These are phyloP conservation scores for Diaprepes abbreviatus DNA, from an alignment of 2,888 invertebrate genomes.

Conservation along the genomic window DNA sequence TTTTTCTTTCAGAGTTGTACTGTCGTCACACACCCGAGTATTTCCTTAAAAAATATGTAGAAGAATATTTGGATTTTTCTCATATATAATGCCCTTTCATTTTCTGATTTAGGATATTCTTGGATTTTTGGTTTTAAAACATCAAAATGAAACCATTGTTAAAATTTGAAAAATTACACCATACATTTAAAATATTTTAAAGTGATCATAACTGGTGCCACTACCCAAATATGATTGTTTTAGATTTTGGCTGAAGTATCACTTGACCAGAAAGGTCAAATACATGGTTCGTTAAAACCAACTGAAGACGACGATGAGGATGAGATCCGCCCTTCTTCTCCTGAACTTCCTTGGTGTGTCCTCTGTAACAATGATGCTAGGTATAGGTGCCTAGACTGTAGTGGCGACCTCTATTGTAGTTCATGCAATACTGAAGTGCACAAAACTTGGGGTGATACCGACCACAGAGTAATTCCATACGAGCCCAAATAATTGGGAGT, in stretches of 20 bases:
- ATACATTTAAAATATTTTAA: slow-evolving; percentile 2
- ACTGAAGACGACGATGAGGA: slow-evolving; percentile 48
- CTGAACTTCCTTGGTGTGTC: slow-evolving; percentile 85
- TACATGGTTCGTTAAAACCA: slow-evolving; percentile 46
- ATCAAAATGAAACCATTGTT: too few species aligned
- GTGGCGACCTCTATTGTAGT: slow-evolving; percentile 84
- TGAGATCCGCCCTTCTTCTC: slow-evolving; percentile 52
- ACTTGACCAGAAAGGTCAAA: slow-evolving; percentile 65
- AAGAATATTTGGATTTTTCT: too few species aligned
- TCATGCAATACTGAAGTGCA: slow-evolving; percentile 82
- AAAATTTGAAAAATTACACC: too few species aligned
- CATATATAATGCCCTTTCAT: too few species aligned
- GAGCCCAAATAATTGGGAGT: slow-evolving; percentile 50
- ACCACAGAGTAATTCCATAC: slow-evolving; percentile 63
- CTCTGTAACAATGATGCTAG: slow-evolving; percentile 88
- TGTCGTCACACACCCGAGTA: too few species aligned
- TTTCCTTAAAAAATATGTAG: too few species aligned
- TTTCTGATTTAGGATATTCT: too few species aligned
- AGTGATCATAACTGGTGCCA: not conserved
- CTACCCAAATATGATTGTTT: slow-evolving; percentile 34
- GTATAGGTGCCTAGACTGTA: slow-evolving; percentile 82
- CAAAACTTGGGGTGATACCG: slow-evolving; percentile 64
- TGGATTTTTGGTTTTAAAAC: too few species aligned
- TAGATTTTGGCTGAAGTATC: slow-evolving; percentile 69
- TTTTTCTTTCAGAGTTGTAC: too few species aligned